A percentile compares a stretch with the other conserved stretches of the same genome.
Conservation (phyloP, 1,140 invertebrate species). For the Vollenhovia emeryi region DNA sequence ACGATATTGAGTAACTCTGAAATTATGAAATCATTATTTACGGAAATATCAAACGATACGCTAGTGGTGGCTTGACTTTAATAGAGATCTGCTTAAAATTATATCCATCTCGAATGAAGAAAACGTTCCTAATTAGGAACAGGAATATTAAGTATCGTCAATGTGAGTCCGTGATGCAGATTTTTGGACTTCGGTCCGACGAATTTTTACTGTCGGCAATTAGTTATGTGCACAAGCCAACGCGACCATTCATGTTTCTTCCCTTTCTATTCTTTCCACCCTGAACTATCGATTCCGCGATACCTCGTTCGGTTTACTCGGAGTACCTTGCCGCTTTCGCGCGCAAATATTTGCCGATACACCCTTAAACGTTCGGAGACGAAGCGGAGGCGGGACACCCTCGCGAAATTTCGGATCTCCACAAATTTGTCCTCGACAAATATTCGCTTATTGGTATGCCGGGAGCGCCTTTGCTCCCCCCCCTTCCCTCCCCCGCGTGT, state of each 20-base stretch:
- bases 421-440: constrained; percentile 71
- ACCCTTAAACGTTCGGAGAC: constrained; percentile 49
- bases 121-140: neutral
- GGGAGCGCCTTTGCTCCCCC: constrained; percentile 11
- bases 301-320: constrained; percentile 32
- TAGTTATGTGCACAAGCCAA: neutral
- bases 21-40: neutral
- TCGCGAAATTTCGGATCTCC: constrained; percentile 64
- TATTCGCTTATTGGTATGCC: constrained; percentile 67
- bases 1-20: neutral
- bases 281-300: constrained; percentile 24
- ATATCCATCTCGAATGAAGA: neutral
- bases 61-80: neutral
- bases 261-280: neutral
- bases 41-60: neutral
- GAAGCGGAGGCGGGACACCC: constrained; percentile 24
- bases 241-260: neutral
- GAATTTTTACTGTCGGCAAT: constrained; percentile 43
- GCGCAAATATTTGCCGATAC: constrained; percentile 70
- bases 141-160: neutral
- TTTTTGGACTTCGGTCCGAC: neutral
- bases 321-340: constrained; percentile 56
- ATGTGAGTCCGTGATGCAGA: neutral
- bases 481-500: neutral
- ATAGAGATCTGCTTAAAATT: neutral